Evolutionary conservation across 2,888 invertebrate genomes (phyloP).

Genomic region (Pyrochroa serraticornis): DNA sequence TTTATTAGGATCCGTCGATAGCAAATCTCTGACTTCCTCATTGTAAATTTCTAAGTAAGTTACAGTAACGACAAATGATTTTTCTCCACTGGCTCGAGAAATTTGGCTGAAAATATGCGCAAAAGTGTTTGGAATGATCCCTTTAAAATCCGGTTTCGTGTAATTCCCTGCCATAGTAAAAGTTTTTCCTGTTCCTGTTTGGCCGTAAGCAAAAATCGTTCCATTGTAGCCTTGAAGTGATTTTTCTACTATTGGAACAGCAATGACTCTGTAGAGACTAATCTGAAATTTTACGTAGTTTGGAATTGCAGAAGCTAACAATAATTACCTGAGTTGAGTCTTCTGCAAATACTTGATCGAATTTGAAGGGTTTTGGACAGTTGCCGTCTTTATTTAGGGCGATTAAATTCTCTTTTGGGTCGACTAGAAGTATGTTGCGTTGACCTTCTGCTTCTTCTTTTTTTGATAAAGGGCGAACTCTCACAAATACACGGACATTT

Average conservation of each 20-base stretch:
- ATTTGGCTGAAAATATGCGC: slow-evolving; percentile 99
- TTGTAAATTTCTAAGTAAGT: slow-evolving; percentile 99
- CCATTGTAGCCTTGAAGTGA: slow-evolving; percentile 97
- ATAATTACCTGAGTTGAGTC: slow-evolving; percentile 77
- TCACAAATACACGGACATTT: slow-evolving; percentile 95
- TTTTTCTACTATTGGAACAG: slow-evolving; percentile 95
- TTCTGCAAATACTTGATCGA: slow-evolving; percentile 91
- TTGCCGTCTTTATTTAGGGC: slow-evolving; percentile 78
- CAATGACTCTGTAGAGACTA: slow-evolving; percentile 95
- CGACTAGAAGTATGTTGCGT: slow-evolving; percentile 77
- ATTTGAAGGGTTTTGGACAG: slow-evolving; percentile 83
- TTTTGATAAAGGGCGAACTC: slow-evolving; percentile 91
- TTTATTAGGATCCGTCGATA: slow-evolving; percentile 82
- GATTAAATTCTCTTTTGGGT: slow-evolving; percentile 77
- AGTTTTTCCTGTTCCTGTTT: slow-evolving; percentile 98
- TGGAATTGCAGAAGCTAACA: background rate
- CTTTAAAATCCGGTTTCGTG: slow-evolving; percentile 85
- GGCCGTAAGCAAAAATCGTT: slow-evolving; percentile 87
- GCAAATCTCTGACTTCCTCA: slow-evolving; percentile 95
- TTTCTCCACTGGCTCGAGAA: slow-evolving; percentile 82
- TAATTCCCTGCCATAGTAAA: slow-evolving; percentile 97
- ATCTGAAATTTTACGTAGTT: slow-evolving; percentile 61
- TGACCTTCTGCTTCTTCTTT: slow-evolving; percentile 78
- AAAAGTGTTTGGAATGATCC: slow-evolving; percentile 98
- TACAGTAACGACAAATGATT: slow-evolving; percentile 88